These are phyloP conservation scores for Orius insidiosus DNA, from an alignment of 1,140 invertebrate genomes.

Conservation along the genomic window DNA sequence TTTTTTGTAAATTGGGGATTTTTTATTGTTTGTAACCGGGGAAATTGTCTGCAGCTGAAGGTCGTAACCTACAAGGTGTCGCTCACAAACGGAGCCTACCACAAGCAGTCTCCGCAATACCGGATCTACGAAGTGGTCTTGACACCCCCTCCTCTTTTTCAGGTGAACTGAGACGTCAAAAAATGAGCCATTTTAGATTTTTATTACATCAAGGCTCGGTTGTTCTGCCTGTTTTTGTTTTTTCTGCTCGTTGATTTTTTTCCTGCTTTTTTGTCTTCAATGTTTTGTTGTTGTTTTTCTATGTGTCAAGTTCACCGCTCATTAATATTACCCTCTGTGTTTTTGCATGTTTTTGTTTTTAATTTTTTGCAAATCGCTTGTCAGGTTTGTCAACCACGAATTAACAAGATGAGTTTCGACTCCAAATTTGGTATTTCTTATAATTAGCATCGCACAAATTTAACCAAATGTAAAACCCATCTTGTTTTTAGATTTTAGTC, in stretches of 20 bases:
- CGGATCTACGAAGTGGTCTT: constrained; percentile 58
- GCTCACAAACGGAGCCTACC: constrained; percentile 64
- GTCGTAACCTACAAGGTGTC: constrained; percentile 64
- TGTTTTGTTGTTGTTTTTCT: constrained; percentile 16
- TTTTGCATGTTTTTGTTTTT: constrained; percentile 12
- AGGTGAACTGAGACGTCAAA: constrained; percentile 30
- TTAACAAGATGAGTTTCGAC: too few relatives aligned
- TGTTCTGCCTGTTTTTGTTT: constrained; percentile 19
- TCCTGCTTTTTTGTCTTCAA: constrained; percentile 20
- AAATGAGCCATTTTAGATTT: too few relatives aligned
- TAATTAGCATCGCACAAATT: too few relatives aligned
- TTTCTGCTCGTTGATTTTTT: too few relatives aligned
- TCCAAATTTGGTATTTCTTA: too few relatives aligned
- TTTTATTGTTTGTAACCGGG: neutral
- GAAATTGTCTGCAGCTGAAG: constrained; percentile 11
- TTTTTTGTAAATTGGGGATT: neutral
- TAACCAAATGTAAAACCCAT: too few relatives aligned
- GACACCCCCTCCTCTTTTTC: constrained; percentile 32
- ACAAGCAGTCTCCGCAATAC: constrained; percentile 57
- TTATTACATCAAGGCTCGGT: constrained; percentile 7
- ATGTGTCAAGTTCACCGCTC: constrained; percentile 11
- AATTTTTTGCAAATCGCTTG: neutral
- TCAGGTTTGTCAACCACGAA: too few relatives aligned
- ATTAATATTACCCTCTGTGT: constrained; percentile 8
- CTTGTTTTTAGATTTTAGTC: too few relatives aligned